Evolutionary conservation across 2,888 invertebrate genomes (phyloP), one percentile per base, ranked within the genome.

Genomic region (Chrysolina oricalcia): DNA sequence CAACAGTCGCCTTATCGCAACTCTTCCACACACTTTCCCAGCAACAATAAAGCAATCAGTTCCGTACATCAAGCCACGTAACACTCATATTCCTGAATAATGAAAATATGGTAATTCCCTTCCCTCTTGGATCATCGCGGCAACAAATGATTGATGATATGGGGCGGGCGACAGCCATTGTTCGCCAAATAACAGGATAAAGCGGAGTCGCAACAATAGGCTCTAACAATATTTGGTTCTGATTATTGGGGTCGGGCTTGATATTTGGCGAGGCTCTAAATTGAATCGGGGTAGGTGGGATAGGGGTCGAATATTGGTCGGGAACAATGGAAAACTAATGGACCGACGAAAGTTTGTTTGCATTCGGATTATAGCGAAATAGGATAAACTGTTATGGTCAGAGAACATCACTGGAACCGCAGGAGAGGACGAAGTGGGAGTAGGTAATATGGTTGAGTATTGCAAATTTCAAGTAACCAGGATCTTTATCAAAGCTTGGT

Each of bases 71-170:
- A 53, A 53, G 68, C 68, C 35, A 53, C 53, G 40, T 23, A 13
- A 66, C 43, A 43, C 43, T 53, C 53, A 21, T 68, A 53, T 53
- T 40, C 27, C 17, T 19, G 21, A 17, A 68, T 53, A 68, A 68
- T 68, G 53, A 19, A 48, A 53, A 68, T 68, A 68, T 68, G 68
- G 56, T 68, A 68, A 68, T 68, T 53, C 27, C 27, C 41, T 64
- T 27, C 23, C 40, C 41, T 17, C n/a, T 35, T 53, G 40, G 46
- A 68, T 53, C 48, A 21, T 27, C 40, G 53, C 68, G 8, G 41
- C 48, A 19, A 53, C 48, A 68, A 19, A 53, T 68, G 68, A 68
- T 68, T 68, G 68, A 68, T 68, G 68, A 40, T 53, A 41, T 41
- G 13, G 17, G 53, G 35, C 40, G 53, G 53, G 53, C 19, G 68